phyloP scores from a whole-genome alignment of 1,140 invertebrate species.

The Drosophila leontia region DNA sequence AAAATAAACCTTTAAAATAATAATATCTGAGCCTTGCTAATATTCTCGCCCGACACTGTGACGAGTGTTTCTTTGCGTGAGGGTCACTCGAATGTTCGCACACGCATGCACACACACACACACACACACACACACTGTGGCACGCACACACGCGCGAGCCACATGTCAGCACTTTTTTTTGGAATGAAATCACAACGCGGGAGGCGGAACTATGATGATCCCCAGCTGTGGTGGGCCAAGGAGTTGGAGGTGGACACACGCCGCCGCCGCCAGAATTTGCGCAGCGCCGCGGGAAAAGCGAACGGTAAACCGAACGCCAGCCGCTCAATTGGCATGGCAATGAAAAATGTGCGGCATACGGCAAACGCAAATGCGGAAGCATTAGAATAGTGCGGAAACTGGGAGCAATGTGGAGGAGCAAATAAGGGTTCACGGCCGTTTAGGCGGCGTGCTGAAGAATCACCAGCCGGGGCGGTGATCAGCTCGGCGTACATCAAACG shows the following conservation, averaged over 20 bases:
- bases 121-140: constrained; percentile 4
- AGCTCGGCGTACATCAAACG: constrained; percentile 2
- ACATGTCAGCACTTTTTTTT: constrained; percentile 11
- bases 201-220: constrained; percentile 10
- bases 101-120: background rate
- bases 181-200: constrained; percentile 29
- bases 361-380: constrained; percentile 37
- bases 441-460: constrained; percentile 11
- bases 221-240: constrained; percentile 11
- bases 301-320: constrained; percentile 6
- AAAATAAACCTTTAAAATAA: background rate
- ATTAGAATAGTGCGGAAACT: constrained; percentile 37
- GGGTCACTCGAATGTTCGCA: constrained; percentile 35
- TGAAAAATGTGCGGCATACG: constrained; percentile 19
- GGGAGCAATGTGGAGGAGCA: constrained; percentile 1
- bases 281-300: constrained; percentile 25
- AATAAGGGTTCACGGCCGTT: constrained; percentile 5
- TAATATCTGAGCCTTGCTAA: background rate
- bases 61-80: constrained; percentile 23
- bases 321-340: constrained; percentile 41
- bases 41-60: constrained; percentile 7
- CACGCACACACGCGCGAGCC: background rate
- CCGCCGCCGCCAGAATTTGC: constrained; percentile 37
- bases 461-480: constrained; percentile 8
- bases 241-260: constrained; percentile 5